phyloP scores from a whole-genome alignment of 2,797 vertebrate species.

The Caiman crocodilus region DNA sequence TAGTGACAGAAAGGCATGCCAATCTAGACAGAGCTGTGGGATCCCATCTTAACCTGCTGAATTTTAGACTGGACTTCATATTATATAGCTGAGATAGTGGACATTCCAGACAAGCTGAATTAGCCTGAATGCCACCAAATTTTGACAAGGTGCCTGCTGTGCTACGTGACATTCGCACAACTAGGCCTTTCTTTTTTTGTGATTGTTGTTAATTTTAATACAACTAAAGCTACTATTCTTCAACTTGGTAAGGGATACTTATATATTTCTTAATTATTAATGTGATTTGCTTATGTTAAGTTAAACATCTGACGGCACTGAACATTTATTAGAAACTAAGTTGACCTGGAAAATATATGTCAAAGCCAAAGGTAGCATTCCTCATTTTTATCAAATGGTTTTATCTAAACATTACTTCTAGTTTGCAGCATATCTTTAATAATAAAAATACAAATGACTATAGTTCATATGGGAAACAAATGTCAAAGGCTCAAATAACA shows the following conservation, averaged over 20 bases:
- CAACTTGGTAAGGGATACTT: background rate
- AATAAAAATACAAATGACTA: slow-evolving; percentile 36
- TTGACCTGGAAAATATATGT: background rate
- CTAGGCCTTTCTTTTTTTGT: background rate
- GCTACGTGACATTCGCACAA: background rate
- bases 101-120: background rate
- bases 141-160: background rate
- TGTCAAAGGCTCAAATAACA: slow-evolving; percentile 5
- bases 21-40: background rate
- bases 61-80: background rate
- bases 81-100: background rate
- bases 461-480: slow-evolving; percentile 50
- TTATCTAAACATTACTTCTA: slow-evolving; percentile 14
- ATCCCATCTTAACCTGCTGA: background rate
- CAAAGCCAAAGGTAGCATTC: slow-evolving; percentile 11
- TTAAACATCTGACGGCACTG: background rate
- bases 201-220: background rate
- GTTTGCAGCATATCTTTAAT: background rate
- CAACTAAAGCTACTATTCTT: background rate
- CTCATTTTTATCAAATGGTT: slow-evolving; percentile 33
- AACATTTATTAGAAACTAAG: background rate
- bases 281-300: background rate
- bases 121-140: background rate
- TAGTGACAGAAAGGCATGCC: background rate
- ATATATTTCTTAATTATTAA: slow-evolving; percentile 12